phyloP scores from a whole-genome alignment of 2,888 invertebrate species.

The Pachliopta kotzebuea region DNA sequence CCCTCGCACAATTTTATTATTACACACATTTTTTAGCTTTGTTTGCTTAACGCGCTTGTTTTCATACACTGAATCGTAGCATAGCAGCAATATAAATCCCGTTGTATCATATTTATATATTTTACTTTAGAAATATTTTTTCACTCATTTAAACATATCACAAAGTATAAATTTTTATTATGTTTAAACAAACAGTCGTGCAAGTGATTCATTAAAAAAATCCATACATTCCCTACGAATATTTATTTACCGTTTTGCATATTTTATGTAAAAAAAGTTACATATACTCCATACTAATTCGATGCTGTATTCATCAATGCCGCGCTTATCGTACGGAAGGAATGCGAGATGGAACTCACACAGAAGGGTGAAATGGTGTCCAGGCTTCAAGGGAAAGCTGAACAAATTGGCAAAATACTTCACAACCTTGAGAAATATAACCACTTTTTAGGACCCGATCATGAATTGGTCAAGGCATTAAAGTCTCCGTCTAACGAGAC shows the following conservation, averaged over 20 bases:
- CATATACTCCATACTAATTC: conserved; percentile 57
- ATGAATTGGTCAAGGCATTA: conserved; percentile 75
- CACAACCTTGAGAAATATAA: conserved; percentile 94
- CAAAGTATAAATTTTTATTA: neutral
- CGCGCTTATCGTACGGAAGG: conserved; percentile 82
- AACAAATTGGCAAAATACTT: conserved; percentile 96
- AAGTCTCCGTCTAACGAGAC: conserved; percentile 70
- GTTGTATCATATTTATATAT: neutral
- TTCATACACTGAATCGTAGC: conserved; percentile 6
- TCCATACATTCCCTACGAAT: conserved; percentile 6
- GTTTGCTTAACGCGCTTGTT: conserved; percentile 6
- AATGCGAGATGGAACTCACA: conserved; percentile 96
- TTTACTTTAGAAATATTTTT: too few relatives aligned
- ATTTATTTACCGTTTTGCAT: neutral
- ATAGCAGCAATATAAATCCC: neutral
- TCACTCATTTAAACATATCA: too few relatives aligned
- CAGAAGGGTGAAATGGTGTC: conserved; percentile 98
- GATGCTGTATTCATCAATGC: conserved; percentile 72
- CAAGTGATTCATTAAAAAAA: neutral
- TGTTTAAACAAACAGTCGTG: neutral
- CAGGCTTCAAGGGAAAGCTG: conserved; percentile 96
- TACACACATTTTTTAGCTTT: conserved; percentile 6
- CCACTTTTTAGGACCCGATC: conserved; percentile 83
- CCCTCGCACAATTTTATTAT: neutral
- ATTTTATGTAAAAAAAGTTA: conserved; percentile 3